Evolutionary conservation across 2,113 vertebrate species (phyloP).

Genomic region (Malurus elegans): DNA sequence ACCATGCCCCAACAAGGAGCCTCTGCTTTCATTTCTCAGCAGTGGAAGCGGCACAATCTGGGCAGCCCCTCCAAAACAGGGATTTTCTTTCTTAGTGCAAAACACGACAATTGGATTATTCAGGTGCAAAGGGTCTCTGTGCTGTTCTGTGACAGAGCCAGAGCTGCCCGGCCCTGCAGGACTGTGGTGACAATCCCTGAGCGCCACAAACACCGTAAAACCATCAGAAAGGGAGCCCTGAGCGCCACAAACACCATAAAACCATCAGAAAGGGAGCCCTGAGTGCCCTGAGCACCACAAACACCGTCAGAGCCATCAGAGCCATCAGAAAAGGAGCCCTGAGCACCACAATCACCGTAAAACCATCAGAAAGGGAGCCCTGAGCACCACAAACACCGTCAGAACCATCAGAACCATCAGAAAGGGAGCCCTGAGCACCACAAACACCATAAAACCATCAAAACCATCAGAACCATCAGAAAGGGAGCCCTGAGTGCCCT

Average conservation of each 20-base stretch:
- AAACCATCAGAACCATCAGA: too few species aligned
- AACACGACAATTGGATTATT: rapidly evolving
- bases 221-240: neutral
- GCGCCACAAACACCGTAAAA: rapidly evolving
- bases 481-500: too few species aligned
- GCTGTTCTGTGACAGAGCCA: rapidly evolving
- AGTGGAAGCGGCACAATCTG: rapidly evolving
- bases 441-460: too few species aligned
- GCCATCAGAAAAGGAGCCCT: neutral
- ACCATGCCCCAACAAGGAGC: neutral
- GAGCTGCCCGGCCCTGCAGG: rapidly evolving
- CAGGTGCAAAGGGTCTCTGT: neutral
- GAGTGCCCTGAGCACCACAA: neutral
- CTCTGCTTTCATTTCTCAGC: neutral
- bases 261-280: neutral
- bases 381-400: rapidly evolving
- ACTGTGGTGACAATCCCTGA: too few species aligned
- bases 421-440: too few species aligned
- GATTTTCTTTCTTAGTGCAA: too few species aligned
- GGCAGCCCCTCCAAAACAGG: neutral
- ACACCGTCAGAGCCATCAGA: rapidly evolving
- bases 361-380: too few species aligned
- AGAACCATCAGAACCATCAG: rapidly evolving
- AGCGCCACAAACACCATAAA: rapidly evolving
- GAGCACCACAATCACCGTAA: too few species aligned